phyloP scores from a whole-genome alignment of 2,113 vertebrate genomes.

The Lycocorax pyrrhopterus region DNA sequence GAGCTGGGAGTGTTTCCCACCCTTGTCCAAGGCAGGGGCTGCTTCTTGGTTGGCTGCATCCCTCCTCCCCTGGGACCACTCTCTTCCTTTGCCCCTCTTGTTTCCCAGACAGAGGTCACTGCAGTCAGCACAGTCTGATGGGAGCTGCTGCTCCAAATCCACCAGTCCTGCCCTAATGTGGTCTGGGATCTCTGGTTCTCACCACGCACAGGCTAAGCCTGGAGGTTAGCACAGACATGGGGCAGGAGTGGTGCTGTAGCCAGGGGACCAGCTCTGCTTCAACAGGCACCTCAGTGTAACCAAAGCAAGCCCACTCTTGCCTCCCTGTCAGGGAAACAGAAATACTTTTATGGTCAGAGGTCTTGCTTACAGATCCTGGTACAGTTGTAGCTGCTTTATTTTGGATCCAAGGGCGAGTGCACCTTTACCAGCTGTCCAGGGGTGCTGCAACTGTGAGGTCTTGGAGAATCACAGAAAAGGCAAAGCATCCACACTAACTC shows the following conservation, averaged over 20 bases:
- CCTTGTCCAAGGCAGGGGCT: background rate
- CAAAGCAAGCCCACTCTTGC: background rate
- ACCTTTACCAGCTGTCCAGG: background rate
- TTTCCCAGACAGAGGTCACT: conserved; percentile 55
- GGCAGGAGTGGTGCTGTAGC: background rate
- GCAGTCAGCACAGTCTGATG: conserved; percentile 49
- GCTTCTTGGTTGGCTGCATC: background rate
- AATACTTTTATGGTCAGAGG: background rate
- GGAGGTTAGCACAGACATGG: background rate
- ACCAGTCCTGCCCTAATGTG: background rate
- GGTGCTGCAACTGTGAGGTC: background rate
- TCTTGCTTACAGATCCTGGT: background rate
- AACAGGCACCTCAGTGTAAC: background rate
- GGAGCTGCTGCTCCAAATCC: background rate
- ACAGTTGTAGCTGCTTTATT: background rate
- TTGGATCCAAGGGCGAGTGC: background rate
- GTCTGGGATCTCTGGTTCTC: background rate
- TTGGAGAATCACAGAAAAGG: background rate
- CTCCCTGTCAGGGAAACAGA: background rate
- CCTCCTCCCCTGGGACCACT: background rate
- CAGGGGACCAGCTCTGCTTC: background rate
- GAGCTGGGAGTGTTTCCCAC: background rate
- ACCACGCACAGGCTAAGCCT: background rate
- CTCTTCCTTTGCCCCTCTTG: background rate
- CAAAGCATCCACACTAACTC: background rate